Percentiles rank a stretch among this genome's conserved stretches.
phyloP scores from a whole-genome alignment of 2,888 invertebrate genomes.

The Arrhopalites spinosus region DNA sequence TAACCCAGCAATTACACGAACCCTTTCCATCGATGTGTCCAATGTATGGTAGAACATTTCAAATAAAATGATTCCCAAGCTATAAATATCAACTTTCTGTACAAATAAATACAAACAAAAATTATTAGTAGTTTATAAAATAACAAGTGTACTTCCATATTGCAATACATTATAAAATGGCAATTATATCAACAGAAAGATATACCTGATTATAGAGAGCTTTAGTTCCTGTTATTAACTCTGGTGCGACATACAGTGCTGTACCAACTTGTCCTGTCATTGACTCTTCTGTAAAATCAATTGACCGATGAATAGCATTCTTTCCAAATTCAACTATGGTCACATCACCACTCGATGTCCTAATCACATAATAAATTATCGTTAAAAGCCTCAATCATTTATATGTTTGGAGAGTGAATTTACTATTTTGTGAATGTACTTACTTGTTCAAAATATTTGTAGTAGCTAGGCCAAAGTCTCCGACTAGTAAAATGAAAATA shows the following conservation, averaged over 20 bases:
- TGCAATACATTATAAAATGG: not conserved
- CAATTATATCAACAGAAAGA: not conserved
- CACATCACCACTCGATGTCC: slow-evolving; percentile 7
- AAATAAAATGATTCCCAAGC: slow-evolving; percentile 88
- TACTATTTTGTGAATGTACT: not conserved
- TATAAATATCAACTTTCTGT: slow-evolving; percentile 86
- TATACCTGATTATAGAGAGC: slow-evolving; percentile 72
- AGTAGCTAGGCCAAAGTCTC: slow-evolving; percentile 96
- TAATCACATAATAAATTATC: not conserved
- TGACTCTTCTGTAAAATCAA: slow-evolving; percentile 61
- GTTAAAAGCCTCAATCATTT: not conserved
- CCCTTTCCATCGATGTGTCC: slow-evolving; percentile 87
- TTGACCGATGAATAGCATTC: slow-evolving; percentile 48
- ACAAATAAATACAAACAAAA: slow-evolving; percentile 14
- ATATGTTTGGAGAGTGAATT: not conserved
- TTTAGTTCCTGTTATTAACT: slow-evolving; percentile 73
- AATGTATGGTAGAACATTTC: slow-evolving; percentile 92
- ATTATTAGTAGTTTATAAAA: not conserved
- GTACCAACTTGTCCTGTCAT: slow-evolving; percentile 89
- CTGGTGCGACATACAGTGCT: slow-evolving; percentile 92
- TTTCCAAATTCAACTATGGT: slow-evolving; percentile 4
- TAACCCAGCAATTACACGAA: slow-evolving; percentile 74
- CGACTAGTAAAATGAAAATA: too few relatives aligned
- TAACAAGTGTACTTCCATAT: too few relatives aligned
- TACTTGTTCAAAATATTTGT: slow-evolving; percentile 67